Evolutionary conservation across 1,140 invertebrate species (phyloP), one percentile per base, ranked within the genome.

Genomic region (Diabrotica virgifera): DNA sequence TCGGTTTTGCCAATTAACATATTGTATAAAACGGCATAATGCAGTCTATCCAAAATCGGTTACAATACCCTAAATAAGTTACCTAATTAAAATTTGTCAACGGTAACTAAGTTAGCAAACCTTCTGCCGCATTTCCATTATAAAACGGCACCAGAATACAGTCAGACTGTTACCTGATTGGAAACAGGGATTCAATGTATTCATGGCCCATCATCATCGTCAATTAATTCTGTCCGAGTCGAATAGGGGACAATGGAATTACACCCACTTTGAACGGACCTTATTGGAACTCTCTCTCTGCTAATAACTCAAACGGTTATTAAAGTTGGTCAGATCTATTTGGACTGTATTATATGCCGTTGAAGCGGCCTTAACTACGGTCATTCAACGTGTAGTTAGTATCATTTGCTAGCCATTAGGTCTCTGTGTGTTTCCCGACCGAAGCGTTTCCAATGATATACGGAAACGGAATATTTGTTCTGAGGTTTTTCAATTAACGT

Each of bases 251-350:
- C 40, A 46, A 46, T 46, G 40, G n/a, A 46, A 46, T 46, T 46
- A 46, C 40, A 46, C 40, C 40, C 40, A 46, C 40, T 46, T 46
- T 46, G 40, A 46, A 46, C 40, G 40, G 40, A 46, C 40, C 40
- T 46, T 46, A 46, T 46, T 46, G 40, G 40, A 46, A 46, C 40
- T 46, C 40, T n/a, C 40, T 46, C 40, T 46, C 40, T 46, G 40
- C 40, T 46, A 46, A 46, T 46, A 46, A 46, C 40, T 46, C 40
- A 46, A 46, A 46, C n/a, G 40, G 40, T 46, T 46, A 46, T 46
- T 46, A n/a, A 46, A 46, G 8, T 46, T 46, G 40, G 40, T 46
- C 8, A 46, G 40, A 46, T 46, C 40, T 46, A 46, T 46, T 46
- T 46, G 40, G 40, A n/a, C 40, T 46, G 8, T 46, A 46, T 46